These are phyloP conservation scores for Tanypteryx hageni DNA, from an alignment of 2,888 invertebrate species.

Conservation along the genomic window DNA sequence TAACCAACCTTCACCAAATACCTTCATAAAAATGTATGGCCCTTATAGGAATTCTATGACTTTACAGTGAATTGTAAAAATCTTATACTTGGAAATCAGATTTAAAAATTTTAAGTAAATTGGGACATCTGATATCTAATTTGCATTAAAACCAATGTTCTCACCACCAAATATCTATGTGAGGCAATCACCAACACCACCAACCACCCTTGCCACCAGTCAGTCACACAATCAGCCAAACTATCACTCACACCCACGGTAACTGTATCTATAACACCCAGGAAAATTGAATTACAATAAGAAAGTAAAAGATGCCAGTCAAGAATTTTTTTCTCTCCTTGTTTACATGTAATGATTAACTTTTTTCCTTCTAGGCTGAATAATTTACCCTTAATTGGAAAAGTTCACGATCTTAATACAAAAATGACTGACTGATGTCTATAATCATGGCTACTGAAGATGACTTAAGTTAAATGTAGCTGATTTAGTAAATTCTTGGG, in stretches of 20 bases:
- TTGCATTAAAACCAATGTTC: constrained; percentile 45
- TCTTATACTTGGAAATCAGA: too few species aligned
- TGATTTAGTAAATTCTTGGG: too few species aligned
- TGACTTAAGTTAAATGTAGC: too few species aligned
- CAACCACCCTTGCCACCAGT: constrained; percentile 59
- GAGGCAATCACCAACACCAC: constrained; percentile 57
- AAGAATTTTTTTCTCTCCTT: background rate
- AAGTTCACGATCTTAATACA: too few species aligned
- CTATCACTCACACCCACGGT: constrained; percentile 49
- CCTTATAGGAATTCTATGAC: background rate
- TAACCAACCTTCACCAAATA: background rate
- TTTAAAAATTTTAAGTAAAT: background rate
- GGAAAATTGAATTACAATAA: background rate
- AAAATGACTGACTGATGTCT: background rate
- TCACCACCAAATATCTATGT: constrained; percentile 47
- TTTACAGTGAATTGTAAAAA: background rate
- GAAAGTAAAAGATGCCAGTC: background rate
- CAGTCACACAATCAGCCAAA: constrained; percentile 61
- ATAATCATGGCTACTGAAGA: background rate
- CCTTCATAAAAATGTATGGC: background rate
- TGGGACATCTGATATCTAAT: background rate
- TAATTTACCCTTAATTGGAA: too few species aligned
- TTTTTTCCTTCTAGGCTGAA: background rate
- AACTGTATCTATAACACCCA: constrained; percentile 1
- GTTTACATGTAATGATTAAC: background rate